Percentiles rank a stretch among this genome's conserved stretches.
These are phyloP conservation scores for Patella depressa DNA, from an alignment of 2,888 invertebrate species.

Conservation along the genomic window DNA sequence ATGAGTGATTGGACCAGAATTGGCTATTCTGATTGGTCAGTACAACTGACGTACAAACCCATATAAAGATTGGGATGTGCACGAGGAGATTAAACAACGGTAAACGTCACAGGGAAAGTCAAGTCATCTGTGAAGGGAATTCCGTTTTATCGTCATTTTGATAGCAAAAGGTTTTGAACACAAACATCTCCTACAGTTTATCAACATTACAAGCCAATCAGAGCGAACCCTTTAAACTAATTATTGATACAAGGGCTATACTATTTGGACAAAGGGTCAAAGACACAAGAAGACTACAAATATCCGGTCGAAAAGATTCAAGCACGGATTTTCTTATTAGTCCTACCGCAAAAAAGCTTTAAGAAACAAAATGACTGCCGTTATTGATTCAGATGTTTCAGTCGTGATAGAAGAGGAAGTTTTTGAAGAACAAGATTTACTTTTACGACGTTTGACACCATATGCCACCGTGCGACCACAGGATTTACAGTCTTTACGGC, in stretches of 20 bases:
- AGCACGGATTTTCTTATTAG: background rate
- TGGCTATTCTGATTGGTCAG: no score
- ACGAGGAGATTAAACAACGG: background rate
- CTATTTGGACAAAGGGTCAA: no score
- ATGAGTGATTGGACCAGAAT: no score
- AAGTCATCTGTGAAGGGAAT: no score
- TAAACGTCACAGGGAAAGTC: background rate
- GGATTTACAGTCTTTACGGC: constrained; percentile 25
- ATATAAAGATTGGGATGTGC: background rate
- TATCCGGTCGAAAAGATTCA: no score
- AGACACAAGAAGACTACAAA: no score
- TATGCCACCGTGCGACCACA: constrained; percentile 38
- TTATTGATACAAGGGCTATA: no score
- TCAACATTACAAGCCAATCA: no score
- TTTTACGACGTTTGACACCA: constrained; percentile 33
- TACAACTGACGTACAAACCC: background rate
- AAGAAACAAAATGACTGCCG: background rate
- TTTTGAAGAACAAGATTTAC: constrained; percentile 20
- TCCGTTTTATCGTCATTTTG: no score
- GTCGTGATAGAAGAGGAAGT: background rate
- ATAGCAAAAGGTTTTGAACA: no score
- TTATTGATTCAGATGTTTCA: background rate
- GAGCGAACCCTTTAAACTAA: no score
- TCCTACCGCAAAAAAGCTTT: background rate
- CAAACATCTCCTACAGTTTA: no score